Evolutionary conservation across 2,113 vertebrate genomes (phyloP).

Genomic region (Paraplagusia blochii): DNA sequence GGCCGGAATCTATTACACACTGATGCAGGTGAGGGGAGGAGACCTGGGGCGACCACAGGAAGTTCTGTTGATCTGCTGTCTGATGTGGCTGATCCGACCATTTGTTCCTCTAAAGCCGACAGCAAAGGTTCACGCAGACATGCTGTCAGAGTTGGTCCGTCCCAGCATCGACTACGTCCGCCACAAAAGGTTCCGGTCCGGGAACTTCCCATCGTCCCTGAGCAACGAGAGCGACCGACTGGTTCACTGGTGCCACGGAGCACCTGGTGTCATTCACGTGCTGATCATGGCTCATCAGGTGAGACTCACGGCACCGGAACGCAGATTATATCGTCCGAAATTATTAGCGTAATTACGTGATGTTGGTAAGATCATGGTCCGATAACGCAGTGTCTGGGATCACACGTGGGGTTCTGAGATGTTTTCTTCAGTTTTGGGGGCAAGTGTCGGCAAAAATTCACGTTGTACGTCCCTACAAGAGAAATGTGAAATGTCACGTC

Average conservation of each 20-base stretch:
- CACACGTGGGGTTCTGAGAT: no score
- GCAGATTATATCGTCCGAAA: no score
- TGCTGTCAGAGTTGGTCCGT: slow-evolving; percentile 84
- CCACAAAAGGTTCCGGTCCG: slow-evolving; percentile 93
- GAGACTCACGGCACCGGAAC: no score
- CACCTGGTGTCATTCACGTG: slow-evolving; percentile 89
- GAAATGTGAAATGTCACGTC: no score
- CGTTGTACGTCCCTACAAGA: no score
- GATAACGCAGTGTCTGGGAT: no score
- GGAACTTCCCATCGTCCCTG: slow-evolving; percentile 93
- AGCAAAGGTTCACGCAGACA: slow-evolving; percentile 82
- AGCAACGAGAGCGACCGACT: slow-evolving; percentile 95
- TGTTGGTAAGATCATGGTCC: no score
- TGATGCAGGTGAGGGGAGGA: slow-evolving; percentile 84
- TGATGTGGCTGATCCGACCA: no score
- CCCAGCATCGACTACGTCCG: slow-evolving; percentile 96
- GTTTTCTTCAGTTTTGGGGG: no score
- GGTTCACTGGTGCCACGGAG: slow-evolving; percentile 97
- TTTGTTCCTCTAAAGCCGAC: slow-evolving; percentile 73
- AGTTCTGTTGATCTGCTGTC: no score
- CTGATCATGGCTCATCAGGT: slow-evolving; percentile 91
- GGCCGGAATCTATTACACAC: slow-evolving; percentile 90
- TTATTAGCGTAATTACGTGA: no score
- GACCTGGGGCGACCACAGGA: background rate
- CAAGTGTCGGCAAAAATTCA: no score